phyloP scores from a whole-genome alignment of 2,113 vertebrate species.

The Microtus pennsylvanicus region DNA sequence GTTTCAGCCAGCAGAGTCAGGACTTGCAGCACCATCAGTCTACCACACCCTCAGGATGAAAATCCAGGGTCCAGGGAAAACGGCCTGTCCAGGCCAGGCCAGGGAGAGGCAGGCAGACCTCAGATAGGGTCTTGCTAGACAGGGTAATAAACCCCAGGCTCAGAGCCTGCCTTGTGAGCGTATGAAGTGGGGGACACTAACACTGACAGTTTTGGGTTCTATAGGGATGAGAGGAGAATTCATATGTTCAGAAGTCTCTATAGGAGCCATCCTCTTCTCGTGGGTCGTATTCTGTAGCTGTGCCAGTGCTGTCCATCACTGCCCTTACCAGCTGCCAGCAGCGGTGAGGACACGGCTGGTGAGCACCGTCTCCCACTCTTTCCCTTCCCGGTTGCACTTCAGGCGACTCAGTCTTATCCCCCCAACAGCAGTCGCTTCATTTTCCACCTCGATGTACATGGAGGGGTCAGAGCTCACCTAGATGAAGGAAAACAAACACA shows the following conservation, averaged over 20 bases:
- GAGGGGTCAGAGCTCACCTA: slow-evolving; percentile 95
- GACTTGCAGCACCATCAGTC: neutral
- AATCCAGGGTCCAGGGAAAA: neutral
- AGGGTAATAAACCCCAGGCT: neutral
- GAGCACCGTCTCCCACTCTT: slow-evolving; percentile 95
- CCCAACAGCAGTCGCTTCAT: slow-evolving; percentile 91
- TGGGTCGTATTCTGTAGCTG: neutral
- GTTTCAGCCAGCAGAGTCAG: neutral
- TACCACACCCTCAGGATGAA: neutral
- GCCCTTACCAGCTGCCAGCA: slow-evolving; percentile 94
- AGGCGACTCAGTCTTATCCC: slow-evolving; percentile 95
- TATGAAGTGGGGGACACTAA: neutral
- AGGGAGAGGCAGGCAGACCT: neutral
- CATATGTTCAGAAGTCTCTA: neutral
- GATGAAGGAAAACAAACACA: slow-evolving; percentile 45
- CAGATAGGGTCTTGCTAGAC: neutral
- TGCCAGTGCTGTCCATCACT: too few species aligned
- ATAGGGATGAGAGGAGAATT: neutral
- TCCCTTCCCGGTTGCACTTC: slow-evolving; percentile 93
- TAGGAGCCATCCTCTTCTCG: neutral
- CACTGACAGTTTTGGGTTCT: neutral
- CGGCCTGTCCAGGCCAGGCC: neutral
- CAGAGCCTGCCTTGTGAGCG: neutral
- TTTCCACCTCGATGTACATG: slow-evolving; percentile 97
- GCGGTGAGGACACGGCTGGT: slow-evolving; percentile 93